A percentile compares a stretch with the other conserved stretches of the same genome.
Evolutionary conservation across 2,797 vertebrate genomes (phyloP).

Genomic region (Diplodus puntazzo): DNA sequence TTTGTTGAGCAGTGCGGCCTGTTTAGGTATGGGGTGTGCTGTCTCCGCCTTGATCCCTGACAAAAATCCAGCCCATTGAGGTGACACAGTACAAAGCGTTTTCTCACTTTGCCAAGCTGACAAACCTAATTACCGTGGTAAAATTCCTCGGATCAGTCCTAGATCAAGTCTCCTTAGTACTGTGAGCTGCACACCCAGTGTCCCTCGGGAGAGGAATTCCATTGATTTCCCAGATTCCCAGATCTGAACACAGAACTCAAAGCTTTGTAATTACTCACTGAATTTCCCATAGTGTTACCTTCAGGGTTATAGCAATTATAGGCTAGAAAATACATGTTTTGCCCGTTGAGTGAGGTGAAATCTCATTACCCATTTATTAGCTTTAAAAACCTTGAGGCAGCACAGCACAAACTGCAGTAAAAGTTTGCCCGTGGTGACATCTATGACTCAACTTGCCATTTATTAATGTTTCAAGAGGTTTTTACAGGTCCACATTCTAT

Average conservation of each 20-base stretch:
- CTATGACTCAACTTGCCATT: slow-evolving; percentile 41
- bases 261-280: slow-evolving; percentile 49
- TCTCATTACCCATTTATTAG: slow-evolving; percentile 50
- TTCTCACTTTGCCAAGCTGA: slow-evolving; percentile 75
- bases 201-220: slow-evolving; percentile 65
- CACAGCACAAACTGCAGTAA: slow-evolving; percentile 14
- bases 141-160: slow-evolving; percentile 76
- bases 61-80: slow-evolving; percentile 76
- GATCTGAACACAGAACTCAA: slow-evolving; percentile 53
- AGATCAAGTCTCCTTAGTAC: slow-evolving; percentile 79
- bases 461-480: slow-evolving; percentile 45
- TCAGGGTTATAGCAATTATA: slow-evolving; percentile 17
- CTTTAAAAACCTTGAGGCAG: slow-evolving; percentile 36
- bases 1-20: slow-evolving; percentile 61
- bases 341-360: slow-evolving; percentile 40
- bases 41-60: slow-evolving; percentile 76
- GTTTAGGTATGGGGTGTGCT: slow-evolving; percentile 57
- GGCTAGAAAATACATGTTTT: slow-evolving; percentile 28
- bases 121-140: slow-evolving; percentile 75
- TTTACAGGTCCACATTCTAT: slow-evolving; percentile 31
- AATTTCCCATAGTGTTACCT: slow-evolving; percentile 52
- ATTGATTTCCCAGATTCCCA: slow-evolving; percentile 65
- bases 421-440: slow-evolving; percentile 45
- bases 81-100: slow-evolving; percentile 81
- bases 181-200: slow-evolving; percentile 52